Conservation (phyloP, 2,797 vertebrate genomes). For the Labeo calbasu region DNA sequence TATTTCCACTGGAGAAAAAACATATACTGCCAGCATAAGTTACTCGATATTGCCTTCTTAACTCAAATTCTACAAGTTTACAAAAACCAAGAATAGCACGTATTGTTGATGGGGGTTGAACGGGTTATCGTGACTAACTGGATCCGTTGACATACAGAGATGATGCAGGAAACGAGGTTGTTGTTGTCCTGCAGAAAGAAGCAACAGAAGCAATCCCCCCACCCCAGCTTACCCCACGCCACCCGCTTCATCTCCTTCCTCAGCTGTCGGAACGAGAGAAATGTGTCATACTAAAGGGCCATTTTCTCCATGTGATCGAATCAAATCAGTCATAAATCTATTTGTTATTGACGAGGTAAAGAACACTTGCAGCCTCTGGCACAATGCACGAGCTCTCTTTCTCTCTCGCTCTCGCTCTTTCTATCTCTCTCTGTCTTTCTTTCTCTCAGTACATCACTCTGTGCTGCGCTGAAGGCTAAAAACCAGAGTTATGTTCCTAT, state of each 20-base stretch:
- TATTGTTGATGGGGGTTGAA: background rate
- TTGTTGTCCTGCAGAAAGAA: slow-evolving; percentile 36
- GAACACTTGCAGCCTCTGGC: slow-evolving; percentile 63
- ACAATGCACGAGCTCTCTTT: slow-evolving; percentile 62
- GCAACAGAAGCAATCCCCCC: slow-evolving; percentile 16
- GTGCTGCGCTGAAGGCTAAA: slow-evolving; percentile 63
- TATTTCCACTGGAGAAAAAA: background rate
- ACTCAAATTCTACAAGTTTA: background rate
- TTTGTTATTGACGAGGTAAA: slow-evolving; percentile 71
- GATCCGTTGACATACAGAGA: slow-evolving; percentile 11
- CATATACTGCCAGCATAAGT: no score
- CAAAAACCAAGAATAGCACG: background rate
- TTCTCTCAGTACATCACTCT: slow-evolving; percentile 61
- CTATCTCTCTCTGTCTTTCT: slow-evolving; percentile 44
- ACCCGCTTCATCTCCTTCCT: slow-evolving; percentile 33
- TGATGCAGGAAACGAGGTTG: slow-evolving; percentile 10
- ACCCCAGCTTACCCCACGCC: slow-evolving; percentile 18
- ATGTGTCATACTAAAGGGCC: slow-evolving; percentile 66
- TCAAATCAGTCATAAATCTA: slow-evolving; percentile 66
- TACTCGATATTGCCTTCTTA: background rate
- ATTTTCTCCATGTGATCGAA: slow-evolving; percentile 67
- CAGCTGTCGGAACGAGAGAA: slow-evolving; percentile 66
- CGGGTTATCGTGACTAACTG: background rate
- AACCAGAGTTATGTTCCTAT: slow-evolving; percentile 65
- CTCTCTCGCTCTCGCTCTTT: slow-evolving; percentile 40